These are phyloP conservation scores for Megastigmus dorsalis DNA, from an alignment of 2,888 invertebrate species.

Conservation along the genomic window DNA sequence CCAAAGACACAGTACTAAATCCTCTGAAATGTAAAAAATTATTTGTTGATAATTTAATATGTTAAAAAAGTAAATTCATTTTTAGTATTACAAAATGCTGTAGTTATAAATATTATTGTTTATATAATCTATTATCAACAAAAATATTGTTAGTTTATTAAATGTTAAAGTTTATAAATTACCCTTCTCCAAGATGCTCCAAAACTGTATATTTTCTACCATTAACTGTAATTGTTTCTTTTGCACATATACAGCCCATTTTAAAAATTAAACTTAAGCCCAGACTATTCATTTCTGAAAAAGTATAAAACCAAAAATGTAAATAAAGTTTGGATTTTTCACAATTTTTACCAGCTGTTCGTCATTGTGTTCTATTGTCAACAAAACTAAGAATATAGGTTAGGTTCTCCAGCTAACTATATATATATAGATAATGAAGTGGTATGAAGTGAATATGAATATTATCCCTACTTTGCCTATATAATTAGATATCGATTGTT, in stretches of 20 bases:
- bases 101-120: not conserved
- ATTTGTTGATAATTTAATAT: constrained; percentile 1
- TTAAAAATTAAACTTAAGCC: constrained; percentile 82
- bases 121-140: not conserved
- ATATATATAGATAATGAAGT: no score
- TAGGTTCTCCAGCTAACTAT: constrained; percentile 37
- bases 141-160: not conserved
- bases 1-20: constrained; percentile 87
- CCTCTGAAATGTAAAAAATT: constrained; percentile 78
- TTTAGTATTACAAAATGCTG: not conserved
- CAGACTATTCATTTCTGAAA: constrained; percentile 79
- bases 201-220: constrained; percentile 81
- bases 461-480: constrained; percentile 7
- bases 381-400: constrained; percentile 19
- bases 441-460: not conserved
- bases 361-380: constrained; percentile 40
- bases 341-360: constrained; percentile 47
- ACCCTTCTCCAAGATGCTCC: constrained; percentile 87
- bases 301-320: constrained; percentile 38
- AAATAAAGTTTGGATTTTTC: constrained; percentile 20
- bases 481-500: not conserved
- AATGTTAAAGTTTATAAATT: constrained; percentile 58
- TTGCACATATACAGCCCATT: constrained; percentile 86
- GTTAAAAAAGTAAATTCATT: not conserved
- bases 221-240: constrained; percentile 83